A percentile compares a stretch with the other conserved stretches of the same genome.
Conservation (phyloP, 1,140 invertebrate genomes). For the Chrysopa pallens region DNA sequence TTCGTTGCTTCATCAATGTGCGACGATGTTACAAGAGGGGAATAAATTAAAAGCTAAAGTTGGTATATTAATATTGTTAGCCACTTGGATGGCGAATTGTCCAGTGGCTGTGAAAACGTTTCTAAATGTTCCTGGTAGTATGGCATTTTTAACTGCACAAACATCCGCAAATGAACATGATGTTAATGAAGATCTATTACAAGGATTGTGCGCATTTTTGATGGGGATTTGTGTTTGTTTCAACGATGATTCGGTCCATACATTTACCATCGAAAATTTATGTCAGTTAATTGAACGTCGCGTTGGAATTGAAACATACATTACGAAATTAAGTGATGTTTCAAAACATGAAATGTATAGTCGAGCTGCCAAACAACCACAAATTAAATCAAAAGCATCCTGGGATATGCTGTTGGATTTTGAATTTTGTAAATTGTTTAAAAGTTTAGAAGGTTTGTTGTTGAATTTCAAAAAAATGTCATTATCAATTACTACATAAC, state of each 20-base stretch:
- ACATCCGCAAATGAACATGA: slow-evolving; percentile 64
- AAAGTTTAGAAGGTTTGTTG: slow-evolving; percentile 58
- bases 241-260: slow-evolving; percentile 72
- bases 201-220: slow-evolving; percentile 86
- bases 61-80: slow-evolving; percentile 79
- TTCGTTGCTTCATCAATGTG: slow-evolving; percentile 75
- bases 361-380: slow-evolving; percentile 81
- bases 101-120: slow-evolving; percentile 68
- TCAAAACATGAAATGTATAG: slow-evolving; percentile 81
- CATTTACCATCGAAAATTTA: slow-evolving; percentile 65
- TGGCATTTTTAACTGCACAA: slow-evolving; percentile 68
- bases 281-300: slow-evolving; percentile 75
- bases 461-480: too few species aligned
- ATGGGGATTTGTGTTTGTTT: slow-evolving; percentile 85
- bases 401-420: slow-evolving; percentile 81
- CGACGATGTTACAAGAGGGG: slow-evolving; percentile 64
- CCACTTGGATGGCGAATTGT: slow-evolving; percentile 78
- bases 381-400: slow-evolving; percentile 56
- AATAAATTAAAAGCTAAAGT: slow-evolving; percentile 79
- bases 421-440: slow-evolving; percentile 84
- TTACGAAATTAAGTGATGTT: slow-evolving; percentile 71
- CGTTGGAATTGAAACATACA: slow-evolving; percentile 80
- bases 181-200: slow-evolving; percentile 72
- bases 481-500: too few species aligned
- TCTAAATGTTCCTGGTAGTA: slow-evolving; percentile 63